Evolutionary conservation across 2,797 vertebrate species (phyloP).

Genomic region (Acipenser oxyrinchus): DNA sequence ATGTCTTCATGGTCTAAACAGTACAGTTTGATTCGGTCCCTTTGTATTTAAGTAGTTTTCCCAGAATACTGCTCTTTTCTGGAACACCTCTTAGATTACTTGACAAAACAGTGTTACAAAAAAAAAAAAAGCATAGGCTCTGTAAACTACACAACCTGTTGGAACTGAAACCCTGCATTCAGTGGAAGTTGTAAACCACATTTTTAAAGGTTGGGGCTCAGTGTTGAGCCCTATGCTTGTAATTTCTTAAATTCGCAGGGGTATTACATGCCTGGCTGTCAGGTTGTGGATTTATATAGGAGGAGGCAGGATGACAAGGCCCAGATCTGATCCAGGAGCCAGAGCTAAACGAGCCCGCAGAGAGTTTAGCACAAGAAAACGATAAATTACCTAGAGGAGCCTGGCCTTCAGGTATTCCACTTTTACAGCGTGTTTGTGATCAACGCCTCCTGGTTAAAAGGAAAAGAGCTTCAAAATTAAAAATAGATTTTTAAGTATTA

Average conservation of each 20-base stretch:
- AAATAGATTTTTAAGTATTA: no score
- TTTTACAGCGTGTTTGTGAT: slow-evolving; percentile 47
- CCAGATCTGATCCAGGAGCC: slow-evolving; percentile 8
- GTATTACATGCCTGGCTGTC: slow-evolving; percentile 15
- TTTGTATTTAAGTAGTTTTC: no score
- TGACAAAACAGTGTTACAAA: not conserved
- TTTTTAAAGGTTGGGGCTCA: slow-evolving; percentile 6
- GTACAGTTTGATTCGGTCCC: no score
- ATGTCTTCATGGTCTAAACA: no score
- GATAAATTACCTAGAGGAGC: slow-evolving; percentile 27
- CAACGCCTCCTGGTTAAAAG: no score
- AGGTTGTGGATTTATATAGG: slow-evolving; percentile 15
- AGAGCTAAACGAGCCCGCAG: slow-evolving; percentile 12
- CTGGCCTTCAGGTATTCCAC: slow-evolving; percentile 19
- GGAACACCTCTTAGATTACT: no score
- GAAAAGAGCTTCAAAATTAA: no score
- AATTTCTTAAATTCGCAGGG: not conserved
- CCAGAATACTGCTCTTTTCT: no score
- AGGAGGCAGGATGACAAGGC: slow-evolving; percentile 9
- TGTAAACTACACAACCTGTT: not conserved
- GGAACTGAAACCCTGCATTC: not conserved
- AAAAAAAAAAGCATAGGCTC: not conserved
- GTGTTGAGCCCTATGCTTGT: slow-evolving; percentile 7
- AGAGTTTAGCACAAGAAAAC: slow-evolving; percentile 12
- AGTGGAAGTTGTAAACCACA: slow-evolving; percentile 7